Percentiles rank a stretch among this genome's conserved stretches.
Evolutionary conservation across 64 coral and sea anemone species (phyloP).

Genomic region (Hydrozoanthus tunicans): DNA sequence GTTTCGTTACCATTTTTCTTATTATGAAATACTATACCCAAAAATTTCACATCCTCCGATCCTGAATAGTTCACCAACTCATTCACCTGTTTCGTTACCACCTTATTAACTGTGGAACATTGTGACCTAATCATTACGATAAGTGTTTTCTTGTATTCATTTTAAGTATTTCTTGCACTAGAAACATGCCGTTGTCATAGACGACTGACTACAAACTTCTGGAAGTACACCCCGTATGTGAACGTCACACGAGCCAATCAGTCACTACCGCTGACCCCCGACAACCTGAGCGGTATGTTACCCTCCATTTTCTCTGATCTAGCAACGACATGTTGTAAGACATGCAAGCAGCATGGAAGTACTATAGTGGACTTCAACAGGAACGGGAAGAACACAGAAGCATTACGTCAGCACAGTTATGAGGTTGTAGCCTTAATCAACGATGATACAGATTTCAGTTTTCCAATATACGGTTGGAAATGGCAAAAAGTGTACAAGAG

Average conservation of each 20-base stretch:
- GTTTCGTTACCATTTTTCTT: not conserved
- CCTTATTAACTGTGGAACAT: not conserved
- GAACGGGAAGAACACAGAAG: conserved; percentile 38
- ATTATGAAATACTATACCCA: too few species aligned
- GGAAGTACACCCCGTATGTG: conserved; percentile 66
- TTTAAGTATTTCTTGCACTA: not conserved
- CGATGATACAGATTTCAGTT: conserved; percentile 60
- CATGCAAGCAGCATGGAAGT: conserved; percentile 42
- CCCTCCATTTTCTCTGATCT: conserved; percentile 60
- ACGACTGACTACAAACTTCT: conserved; percentile 65
- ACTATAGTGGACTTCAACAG: conserved; percentile 67
- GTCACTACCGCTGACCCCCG: not conserved
- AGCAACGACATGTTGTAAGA: conserved; percentile 55
- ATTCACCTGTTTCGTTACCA: not conserved
- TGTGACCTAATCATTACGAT: not conserved
- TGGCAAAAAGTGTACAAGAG: conserved; percentile 35
- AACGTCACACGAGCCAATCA: not conserved
- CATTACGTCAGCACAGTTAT: conserved; percentile 22
- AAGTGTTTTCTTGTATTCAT: not conserved
- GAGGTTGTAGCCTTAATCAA: conserved; percentile 47
- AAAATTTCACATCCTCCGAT: not conserved
- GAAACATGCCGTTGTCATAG: conserved; percentile 79
- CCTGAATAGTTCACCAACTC: conserved; percentile 5
- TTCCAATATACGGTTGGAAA: conserved; percentile 79
- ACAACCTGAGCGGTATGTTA: conserved; percentile 66